phyloP scores from a whole-genome alignment of 2,113 vertebrate genomes.

The Phrynocephalus versicolor region DNA sequence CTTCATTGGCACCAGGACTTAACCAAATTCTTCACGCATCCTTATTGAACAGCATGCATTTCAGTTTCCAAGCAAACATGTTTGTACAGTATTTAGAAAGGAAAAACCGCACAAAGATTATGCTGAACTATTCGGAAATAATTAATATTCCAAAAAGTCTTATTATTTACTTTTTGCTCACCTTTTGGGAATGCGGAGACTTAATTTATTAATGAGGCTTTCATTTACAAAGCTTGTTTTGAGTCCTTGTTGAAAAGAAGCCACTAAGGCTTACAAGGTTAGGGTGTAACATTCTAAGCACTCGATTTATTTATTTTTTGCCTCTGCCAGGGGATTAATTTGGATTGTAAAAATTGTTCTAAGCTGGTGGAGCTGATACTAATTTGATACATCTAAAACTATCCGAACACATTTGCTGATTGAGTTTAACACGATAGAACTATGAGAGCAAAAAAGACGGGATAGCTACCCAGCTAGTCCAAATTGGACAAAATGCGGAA shows the following conservation, averaged over 20 bases:
- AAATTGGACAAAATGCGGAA: neutral
- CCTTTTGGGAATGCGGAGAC: neutral
- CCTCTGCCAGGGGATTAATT: neutral
- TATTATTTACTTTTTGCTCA: neutral
- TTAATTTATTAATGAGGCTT: slow-evolving; percentile 19
- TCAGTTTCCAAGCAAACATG: too few species aligned
- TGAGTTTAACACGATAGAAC: neutral
- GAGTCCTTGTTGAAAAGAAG: slow-evolving; percentile 14
- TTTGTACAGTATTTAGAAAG: too few species aligned
- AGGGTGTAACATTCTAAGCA: neutral
- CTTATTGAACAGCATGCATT: neutral
- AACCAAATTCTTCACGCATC: neutral
- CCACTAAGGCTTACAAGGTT: neutral
- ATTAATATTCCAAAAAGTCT: neutral
- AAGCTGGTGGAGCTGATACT: neutral
- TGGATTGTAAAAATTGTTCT: neutral
- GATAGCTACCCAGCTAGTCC: neutral
- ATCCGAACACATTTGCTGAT: neutral
- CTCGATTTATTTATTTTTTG: neutral
- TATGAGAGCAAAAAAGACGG: neutral
- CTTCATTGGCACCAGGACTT: neutral
- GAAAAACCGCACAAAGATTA: neutral
- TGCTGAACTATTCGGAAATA: neutral
- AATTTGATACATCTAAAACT: neutral
- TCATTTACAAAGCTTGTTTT: neutral